Percentiles rank a stretch among this genome's conserved stretches.
Evolutionary conservation across 35 echinoderm and acorn worm genomes (phyloP).

Genomic region (Acanthaster planci): DNA sequence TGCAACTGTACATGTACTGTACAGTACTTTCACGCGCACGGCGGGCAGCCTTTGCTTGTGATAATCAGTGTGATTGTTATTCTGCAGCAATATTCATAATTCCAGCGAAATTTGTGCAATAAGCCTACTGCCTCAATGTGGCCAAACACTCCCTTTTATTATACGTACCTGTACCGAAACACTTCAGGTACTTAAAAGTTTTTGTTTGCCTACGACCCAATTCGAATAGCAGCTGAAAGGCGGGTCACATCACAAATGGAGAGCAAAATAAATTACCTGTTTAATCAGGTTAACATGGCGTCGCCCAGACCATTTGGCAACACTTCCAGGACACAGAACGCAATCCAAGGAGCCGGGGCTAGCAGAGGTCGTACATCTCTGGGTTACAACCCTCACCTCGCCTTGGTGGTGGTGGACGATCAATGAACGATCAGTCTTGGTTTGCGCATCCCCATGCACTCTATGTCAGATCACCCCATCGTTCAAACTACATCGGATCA

Average conservation of each 20-base stretch:
- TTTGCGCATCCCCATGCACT: neutral
- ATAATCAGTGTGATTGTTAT: too few species aligned
- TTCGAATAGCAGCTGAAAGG: neutral
- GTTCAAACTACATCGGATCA: conserved; percentile 20
- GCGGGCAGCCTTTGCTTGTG: too few species aligned
- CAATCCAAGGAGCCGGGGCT: neutral
- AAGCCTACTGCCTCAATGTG: too few species aligned
- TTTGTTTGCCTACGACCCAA: too few species aligned
- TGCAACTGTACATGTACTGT: too few species aligned
- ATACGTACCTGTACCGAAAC: too few species aligned
- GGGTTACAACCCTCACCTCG: neutral
- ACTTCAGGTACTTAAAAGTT: too few species aligned
- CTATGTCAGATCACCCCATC: neutral
- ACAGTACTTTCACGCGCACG: too few species aligned
- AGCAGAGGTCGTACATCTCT: neutral
- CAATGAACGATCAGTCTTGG: neutral
- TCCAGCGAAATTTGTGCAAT: too few species aligned
- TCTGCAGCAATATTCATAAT: too few species aligned
- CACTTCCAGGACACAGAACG: neutral
- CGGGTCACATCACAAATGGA: neutral
- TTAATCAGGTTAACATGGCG: conserved; percentile 13
- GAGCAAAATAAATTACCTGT: neutral
- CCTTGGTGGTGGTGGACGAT: neutral
- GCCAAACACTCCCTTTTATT: too few species aligned
- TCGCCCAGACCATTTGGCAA: neutral